Base-by-base conservation (phyloP, 2,888 invertebrate species). In the Standfussiana lucernea region DNA sequence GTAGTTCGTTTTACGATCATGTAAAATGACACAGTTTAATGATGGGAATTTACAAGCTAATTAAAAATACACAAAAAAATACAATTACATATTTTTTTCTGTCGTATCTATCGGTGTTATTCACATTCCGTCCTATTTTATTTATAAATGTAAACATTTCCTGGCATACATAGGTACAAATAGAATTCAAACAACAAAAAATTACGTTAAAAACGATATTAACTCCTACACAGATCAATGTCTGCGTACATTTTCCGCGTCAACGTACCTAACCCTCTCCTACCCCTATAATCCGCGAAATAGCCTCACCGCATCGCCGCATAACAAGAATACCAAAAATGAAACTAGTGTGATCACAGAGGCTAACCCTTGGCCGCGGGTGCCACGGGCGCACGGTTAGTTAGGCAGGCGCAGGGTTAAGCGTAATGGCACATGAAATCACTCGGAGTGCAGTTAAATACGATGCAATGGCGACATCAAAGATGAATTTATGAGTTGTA, bases 321-420 rank as follows among this genome's bases (percentile, higher is more conserved):
- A 87, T 90, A 91, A 93, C 90, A 92, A 93, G 93, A 95, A 95
- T 95, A 92, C 90, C 91, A 93, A 91, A 93, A 94, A 94, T 93
- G 94, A 92, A 91, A 93, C 91, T 86, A 89, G 79, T 88, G 92
- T 92, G 94, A 95, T 94, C 93, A 94, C 93, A 95, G 93, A 90
- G 93, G 83, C 83, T 82, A 95, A 95, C 96, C 96, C 95, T 95
- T 95, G 92, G 91, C 91, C 91, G 94, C 94, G 95, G 95, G 95
- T 95, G 91, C 91, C 91, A 95, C 94, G 95, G 96, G 95, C 95
- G 94, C 91, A 95, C 94, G 96, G 96, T 96, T 96, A 95, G 96
- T 96, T 96, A 95, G 86, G 84, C 88, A 83, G 74, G 78, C 80
- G 83, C 84, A 89, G 89, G 90, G 92, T 92, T 91, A 90, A 86